Percentiles rank a stretch among this genome's conserved stretches.
Evolutionary conservation across 2,797 vertebrate genomes (phyloP).

Genomic region (Hippoglossus hippoglossus): DNA sequence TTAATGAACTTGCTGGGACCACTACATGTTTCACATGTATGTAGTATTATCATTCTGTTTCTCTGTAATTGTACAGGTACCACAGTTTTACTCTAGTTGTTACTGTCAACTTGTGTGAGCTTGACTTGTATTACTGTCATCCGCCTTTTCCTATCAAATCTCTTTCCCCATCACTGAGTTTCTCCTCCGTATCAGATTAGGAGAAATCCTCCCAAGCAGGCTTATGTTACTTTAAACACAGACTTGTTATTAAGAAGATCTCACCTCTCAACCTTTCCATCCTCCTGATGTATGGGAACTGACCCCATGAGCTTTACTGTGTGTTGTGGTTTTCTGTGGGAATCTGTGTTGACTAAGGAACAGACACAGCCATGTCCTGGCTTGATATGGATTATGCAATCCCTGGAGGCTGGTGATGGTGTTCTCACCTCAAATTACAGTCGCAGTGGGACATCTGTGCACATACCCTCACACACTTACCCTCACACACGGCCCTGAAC

Average conservation of each 20-base stretch:
- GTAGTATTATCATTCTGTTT: too few species aligned
- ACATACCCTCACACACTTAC: slow-evolving; percentile 18
- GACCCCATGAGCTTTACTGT: slow-evolving; percentile 30
- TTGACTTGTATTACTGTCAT: too few species aligned
- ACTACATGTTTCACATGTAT: too few species aligned
- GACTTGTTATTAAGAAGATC: slow-evolving; percentile 31
- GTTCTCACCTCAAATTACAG: slow-evolving; percentile 63
- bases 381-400: slow-evolving; percentile 67
- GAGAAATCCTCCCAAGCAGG: slow-evolving; percentile 1
- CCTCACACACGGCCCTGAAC: slow-evolving; percentile 15
- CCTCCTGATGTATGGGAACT: slow-evolving; percentile 48
- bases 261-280: slow-evolving; percentile 25
- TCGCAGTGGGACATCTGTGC: slow-evolving; percentile 22
- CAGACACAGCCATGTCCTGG: slow-evolving; percentile 49
- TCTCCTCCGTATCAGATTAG: background rate
- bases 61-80: too few species aligned
- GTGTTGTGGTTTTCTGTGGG: slow-evolving; percentile 55
- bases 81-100: too few species aligned
- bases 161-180: background rate
- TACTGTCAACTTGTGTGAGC: too few species aligned
- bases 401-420: slow-evolving; percentile 38
- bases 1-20: too few species aligned
- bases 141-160: background rate
- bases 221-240: slow-evolving; percentile 49
- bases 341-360: slow-evolving; percentile 44